Percentiles rank a stretch among this genome's conserved stretches.
Conservation (phyloP, 1,140 invertebrate genomes). For the Ceratina australensis region DNA sequence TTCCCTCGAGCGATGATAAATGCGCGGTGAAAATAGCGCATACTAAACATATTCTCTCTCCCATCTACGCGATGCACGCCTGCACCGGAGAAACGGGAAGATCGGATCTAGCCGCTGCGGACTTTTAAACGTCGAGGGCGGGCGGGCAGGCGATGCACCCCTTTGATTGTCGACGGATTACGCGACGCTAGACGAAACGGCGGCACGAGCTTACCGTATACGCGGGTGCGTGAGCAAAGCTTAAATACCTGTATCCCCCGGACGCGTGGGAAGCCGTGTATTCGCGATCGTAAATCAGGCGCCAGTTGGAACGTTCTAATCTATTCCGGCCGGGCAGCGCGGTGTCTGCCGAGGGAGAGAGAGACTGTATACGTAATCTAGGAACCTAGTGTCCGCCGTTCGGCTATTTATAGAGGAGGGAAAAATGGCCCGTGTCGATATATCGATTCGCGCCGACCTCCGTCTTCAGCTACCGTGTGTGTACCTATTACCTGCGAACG, state of each 20-base stretch:
- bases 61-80: no score
- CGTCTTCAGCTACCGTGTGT: constrained; percentile 45
- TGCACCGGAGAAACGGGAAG: no score
- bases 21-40: no score
- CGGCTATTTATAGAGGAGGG: constrained; percentile 60
- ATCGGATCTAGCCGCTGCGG: no score
- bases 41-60: no score
- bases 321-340: constrained; percentile 45
- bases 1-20: no score
- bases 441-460: constrained; percentile 59
- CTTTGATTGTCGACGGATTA: constrained; percentile 17
- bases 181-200: background rate
- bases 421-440: constrained; percentile 66
- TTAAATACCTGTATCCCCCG: constrained; percentile 27
- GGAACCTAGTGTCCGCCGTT: constrained; percentile 53
- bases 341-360: background rate
- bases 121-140: no score
- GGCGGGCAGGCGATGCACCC: background rate
- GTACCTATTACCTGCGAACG: constrained; percentile 26
- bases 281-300: constrained; percentile 58
- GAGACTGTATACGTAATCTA: constrained; percentile 58
- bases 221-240: constrained; percentile 11
- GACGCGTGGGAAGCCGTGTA: constrained; percentile 53
- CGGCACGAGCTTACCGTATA: background rate
- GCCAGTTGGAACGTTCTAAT: constrained; percentile 49